A percentile compares a stretch with the other conserved stretches of the same genome.
These are phyloP conservation scores for Drosophila murphyi DNA, from an alignment of 1,140 invertebrate genomes.

Conservation along the genomic window DNA sequence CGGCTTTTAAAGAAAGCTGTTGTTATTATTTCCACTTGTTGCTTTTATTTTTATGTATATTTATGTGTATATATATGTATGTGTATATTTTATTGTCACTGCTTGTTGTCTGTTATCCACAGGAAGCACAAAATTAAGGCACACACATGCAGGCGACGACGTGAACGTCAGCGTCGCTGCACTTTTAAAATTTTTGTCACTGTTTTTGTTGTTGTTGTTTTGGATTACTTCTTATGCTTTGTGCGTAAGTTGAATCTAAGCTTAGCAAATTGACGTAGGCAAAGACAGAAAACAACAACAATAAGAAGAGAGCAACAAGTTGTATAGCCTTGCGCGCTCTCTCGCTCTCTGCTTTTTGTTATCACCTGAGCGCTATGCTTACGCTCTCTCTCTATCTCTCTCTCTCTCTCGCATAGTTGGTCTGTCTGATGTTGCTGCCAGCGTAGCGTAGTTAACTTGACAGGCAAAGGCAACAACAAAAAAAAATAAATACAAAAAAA, in stretches of 20 bases:
- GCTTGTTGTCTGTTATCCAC: constrained; percentile 50
- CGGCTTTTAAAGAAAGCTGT: constrained; percentile 75
- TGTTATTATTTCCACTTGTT: constrained; percentile 71
- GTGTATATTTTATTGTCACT: constrained; percentile 22
- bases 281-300: background rate
- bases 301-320: constrained; percentile 25
- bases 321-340: constrained; percentile 32
- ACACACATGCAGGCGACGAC: constrained; percentile 57
- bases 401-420: constrained; percentile 60
- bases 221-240: constrained; percentile 49
- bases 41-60: constrained; percentile 37
- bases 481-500: constrained; percentile 35
- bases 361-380: constrained; percentile 42
- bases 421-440: constrained; percentile 61
- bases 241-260: constrained; percentile 50
- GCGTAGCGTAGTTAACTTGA: constrained; percentile 79
- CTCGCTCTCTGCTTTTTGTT: constrained; percentile 31
- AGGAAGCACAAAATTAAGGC: constrained; percentile 78
- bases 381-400: background rate
- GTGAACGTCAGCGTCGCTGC: constrained; percentile 55
- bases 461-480: constrained; percentile 44
- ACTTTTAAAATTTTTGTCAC: constrained; percentile 67
- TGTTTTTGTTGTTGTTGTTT: constrained; percentile 43
- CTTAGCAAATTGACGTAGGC: constrained; percentile 23
- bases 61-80: constrained; percentile 1